These are phyloP conservation scores for Anguilla anguilla DNA, from an alignment of 2,797 vertebrate species.

Conservation along the genomic window DNA sequence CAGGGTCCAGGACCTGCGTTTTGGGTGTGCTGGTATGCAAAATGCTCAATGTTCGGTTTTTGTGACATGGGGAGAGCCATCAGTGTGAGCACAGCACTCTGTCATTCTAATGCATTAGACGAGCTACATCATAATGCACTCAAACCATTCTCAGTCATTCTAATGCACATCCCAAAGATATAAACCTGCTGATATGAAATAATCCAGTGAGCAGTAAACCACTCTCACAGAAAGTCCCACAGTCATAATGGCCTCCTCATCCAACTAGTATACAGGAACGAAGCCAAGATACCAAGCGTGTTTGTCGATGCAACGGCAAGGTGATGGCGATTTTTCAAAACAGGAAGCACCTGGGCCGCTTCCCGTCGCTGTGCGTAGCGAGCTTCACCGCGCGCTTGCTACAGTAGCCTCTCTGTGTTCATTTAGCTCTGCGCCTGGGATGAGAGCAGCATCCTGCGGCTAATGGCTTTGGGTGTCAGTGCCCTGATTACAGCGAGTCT, in stretches of 20 bases:
- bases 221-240: not conserved
- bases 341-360: constrained; percentile 11
- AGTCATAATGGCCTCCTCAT: not conserved
- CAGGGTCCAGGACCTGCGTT: not conserved
- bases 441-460: constrained; percentile 13
- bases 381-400: not conserved
- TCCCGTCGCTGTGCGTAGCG: not conserved
- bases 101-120: not conserved
- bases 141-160: not conserved
- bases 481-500: constrained; percentile 4
- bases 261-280: not conserved
- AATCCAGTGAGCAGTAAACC: not conserved
- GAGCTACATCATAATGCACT: too few species aligned
- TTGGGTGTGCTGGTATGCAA: not conserved
- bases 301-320: not conserved
- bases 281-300: not conserved
- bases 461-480: not conserved
- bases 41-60: not conserved
- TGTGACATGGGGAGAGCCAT: not conserved
- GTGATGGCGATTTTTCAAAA: not conserved
- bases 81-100: not conserved
- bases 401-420: not conserved
- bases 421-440: not conserved
- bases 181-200: not conserved
- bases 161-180: not conserved